Base-by-base conservation (phyloP, 2,113 vertebrate genomes). In the Isurus oxyrinchus region DNA sequence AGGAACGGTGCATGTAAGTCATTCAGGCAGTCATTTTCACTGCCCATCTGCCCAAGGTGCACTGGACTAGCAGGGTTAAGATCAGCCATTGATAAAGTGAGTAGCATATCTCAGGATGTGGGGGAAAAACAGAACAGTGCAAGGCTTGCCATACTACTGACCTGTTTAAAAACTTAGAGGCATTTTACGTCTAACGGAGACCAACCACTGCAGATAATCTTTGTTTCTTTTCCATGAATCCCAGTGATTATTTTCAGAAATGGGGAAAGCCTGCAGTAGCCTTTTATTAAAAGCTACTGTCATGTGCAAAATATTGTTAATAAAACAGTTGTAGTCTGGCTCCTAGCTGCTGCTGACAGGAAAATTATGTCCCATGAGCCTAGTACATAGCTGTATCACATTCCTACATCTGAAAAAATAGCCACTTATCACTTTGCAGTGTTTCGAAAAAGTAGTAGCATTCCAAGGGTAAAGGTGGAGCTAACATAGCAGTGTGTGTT, bases 371-470 rank as follows among this genome's bases (percentile, higher is more conserved):
- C 66, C 66, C 63, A 53, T 72, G 94, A 72, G 94, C 23, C 44
- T 53, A 35, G 40, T 53, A 69, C n/a, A 69, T 67, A 95, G 69
- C 13, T 95, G 21, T 31, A 53, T 95, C 66, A 72, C 40, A 72
- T 95, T 67, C 94, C 94, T 53, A 95, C 94, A 69, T 95, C 63
- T 95, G 66, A 95, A 72, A 72, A 95, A 95, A 67, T 44, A 66
- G 44, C 23, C 66, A 95, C 63, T 67, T 95, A 67, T 95, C 93
- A 67, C 63, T 72, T 72, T 49, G 21, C 94, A 95, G 49, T 25
- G 40, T 72, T 53, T 95, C 8, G 23, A 95, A 72, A 63, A n/a
- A 95, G 44, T 69, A 44, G 31, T 13, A 27, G 63, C n/a, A 72
- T 53, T 95, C 66, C 66, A 72, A 95, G 94, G 94, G 31, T 72